Evolutionary conservation across 2,113 vertebrate genomes (phyloP), one percentile per base, ranked within the genome.

Genomic region (Nycticryphes semicollaris): DNA sequence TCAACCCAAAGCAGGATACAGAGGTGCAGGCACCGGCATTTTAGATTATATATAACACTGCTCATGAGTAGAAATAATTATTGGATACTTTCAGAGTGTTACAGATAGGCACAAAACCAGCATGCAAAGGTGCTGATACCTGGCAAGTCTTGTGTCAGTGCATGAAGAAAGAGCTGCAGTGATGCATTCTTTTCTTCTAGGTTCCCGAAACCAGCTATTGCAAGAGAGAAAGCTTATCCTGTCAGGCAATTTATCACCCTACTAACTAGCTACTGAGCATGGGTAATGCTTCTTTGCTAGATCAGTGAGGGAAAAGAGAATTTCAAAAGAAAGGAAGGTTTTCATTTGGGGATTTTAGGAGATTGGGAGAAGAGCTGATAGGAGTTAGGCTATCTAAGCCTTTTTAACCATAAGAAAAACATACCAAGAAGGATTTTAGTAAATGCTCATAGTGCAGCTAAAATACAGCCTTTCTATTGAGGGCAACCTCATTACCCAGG

Each of bases 311-410:
- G 54, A 62, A 78, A 90, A 88, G 56, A 80, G 78, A 91, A 88
- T 93, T 83, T 94, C 62, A 84, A 76, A 90, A 78, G 68, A 95
- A 95, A 95, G n/a, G 84, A 89, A 75, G 47, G 75, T 79, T 96
- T 94, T 91, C 43, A 45, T 51, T 48, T 59, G 48, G 39, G 84
- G 84, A 93, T 94, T 95, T 95, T 76, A 90, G 63, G 57, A 91
- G 83, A 63, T 0, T 53, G 59, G 31, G 82, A 94, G 81, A 94
- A 91, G 93, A 96, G 84, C 70, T 0, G 78, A 85, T 83, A 90
- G 53, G 77, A 84, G 35, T 90, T 77, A 78, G 74, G 54, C 76
- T 87, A 69, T 82, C 81, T 94, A 85, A 96, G 78, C 89, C 83
- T 74, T 95, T 80, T 93, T 78, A 96, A 89, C 1, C 0, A 48